Conservation (phyloP, 2,888 invertebrate genomes). For the Synergus itoensis region DNA sequence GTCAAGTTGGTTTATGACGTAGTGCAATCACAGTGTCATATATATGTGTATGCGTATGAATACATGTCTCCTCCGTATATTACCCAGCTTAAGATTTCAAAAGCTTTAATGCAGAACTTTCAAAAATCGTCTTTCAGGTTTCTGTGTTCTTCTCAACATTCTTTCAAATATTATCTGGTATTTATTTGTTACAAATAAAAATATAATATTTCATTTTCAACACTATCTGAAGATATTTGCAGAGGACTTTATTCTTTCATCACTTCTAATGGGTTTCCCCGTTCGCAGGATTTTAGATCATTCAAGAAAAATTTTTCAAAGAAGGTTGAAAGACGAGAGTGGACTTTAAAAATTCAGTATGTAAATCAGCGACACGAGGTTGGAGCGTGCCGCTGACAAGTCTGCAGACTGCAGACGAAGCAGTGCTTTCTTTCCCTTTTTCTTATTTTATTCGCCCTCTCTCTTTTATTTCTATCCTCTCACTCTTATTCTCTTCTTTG, state of each 20-base stretch:
- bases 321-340: constrained; percentile 43
- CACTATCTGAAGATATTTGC: not conserved
- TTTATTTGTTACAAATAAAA: not conserved
- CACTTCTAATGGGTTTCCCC: constrained; percentile 24
- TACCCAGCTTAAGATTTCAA: constrained; percentile 19
- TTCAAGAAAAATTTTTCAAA: constrained; percentile 33
- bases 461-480: not conserved
- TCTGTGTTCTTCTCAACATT: not conserved
- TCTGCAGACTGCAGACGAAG: constrained; percentile 42
- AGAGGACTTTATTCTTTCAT: constrained; percentile 2
- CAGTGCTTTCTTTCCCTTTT: constrained; percentile 48
- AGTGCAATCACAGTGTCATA: constrained; percentile 44
- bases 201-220: not conserved
- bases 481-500: not conserved
- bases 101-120: not conserved
- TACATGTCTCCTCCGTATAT: constrained; percentile 5
- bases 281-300: constrained; percentile 24
- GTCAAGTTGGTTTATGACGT: constrained; percentile 54
- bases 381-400: constrained; percentile 42
- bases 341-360: constrained; percentile 42
- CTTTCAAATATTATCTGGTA: not conserved
- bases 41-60: not conserved
- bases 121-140: not conserved
- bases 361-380: constrained; percentile 42
- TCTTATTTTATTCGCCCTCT: not conserved